Conservation (phyloP, 2,113 vertebrate species). For the Gadus chalcogrammus region DNA sequence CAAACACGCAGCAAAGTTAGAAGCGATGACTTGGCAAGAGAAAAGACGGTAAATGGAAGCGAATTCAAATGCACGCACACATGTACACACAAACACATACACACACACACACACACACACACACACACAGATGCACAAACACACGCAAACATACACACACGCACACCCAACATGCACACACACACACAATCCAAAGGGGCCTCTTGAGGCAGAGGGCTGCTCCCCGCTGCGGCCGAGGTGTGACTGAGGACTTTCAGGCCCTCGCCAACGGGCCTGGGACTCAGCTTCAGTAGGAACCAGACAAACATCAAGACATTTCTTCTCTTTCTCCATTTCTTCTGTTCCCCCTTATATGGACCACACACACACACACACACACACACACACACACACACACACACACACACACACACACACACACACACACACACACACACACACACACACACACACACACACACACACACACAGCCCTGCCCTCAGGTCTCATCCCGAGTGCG, state of each 20-base stretch:
- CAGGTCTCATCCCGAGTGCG: slow-evolving; percentile 46
- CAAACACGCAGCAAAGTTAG: too few species aligned
- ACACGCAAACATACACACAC: slow-evolving; percentile 2
- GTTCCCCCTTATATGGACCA: background rate
- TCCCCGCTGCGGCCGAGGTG: slow-evolving; percentile 54
- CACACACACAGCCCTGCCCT: slow-evolving; percentile 51
- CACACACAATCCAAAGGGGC: too few species aligned
- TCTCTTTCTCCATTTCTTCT: slow-evolving; percentile 3
- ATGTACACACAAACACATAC: background rate
- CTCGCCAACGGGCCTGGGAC: slow-evolving; percentile 68
- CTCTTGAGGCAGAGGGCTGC: slow-evolving; percentile 23
- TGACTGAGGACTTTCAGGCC: slow-evolving; percentile 63
- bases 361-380: too few species aligned
- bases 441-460: slow-evolving; percentile 19
- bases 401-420: too few species aligned
- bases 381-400: too few species aligned
- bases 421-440: background rate
- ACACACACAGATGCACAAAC: background rate
- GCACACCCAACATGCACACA: background rate
- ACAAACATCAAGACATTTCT: slow-evolving; percentile 11
- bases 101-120: slow-evolving; percentile 4
- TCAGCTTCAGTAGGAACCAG: slow-evolving; percentile 49
- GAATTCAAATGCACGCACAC: background rate
- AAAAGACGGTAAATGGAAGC: background rate
- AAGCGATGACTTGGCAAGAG: background rate